Conservation (phyloP, 2,797 vertebrate species). For the Syngnathus acus region DNA sequence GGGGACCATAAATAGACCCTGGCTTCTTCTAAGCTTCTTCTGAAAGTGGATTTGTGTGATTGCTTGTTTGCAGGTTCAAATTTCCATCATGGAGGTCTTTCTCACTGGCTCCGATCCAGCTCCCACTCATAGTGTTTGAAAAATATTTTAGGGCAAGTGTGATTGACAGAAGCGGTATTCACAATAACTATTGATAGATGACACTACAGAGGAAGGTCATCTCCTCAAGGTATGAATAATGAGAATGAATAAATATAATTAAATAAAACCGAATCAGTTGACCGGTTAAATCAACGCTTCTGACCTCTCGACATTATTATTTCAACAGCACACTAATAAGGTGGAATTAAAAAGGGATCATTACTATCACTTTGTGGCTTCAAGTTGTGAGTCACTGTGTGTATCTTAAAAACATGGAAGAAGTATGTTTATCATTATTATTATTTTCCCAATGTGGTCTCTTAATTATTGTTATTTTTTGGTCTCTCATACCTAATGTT, state of each 20-base stretch:
- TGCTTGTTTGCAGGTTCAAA: constrained; percentile 21
- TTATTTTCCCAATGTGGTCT: too few relatives aligned
- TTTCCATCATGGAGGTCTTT: constrained; percentile 17
- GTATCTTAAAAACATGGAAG: not conserved
- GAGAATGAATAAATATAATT: constrained; percentile 16
- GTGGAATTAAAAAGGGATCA: constrained; percentile 6
- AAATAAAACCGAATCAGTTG: constrained; percentile 15
- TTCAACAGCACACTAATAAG: constrained; percentile 24
- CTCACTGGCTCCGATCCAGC: not conserved
- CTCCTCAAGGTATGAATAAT: constrained; percentile 27
- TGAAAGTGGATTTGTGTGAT: constrained; percentile 32
- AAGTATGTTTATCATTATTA: too few relatives aligned
- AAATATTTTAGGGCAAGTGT: constrained; percentile 26
- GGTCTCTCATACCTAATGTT: too few relatives aligned
- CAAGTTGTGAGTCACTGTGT: not conserved
- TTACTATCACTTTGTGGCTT: not conserved
- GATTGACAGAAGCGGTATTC: not conserved
- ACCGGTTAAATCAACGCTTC: constrained; percentile 19
- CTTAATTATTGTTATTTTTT: too few relatives aligned
- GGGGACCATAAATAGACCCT: constrained; percentile 31
- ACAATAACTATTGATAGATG: constrained; percentile 38
- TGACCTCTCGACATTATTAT: constrained; percentile 12
- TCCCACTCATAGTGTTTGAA: constrained; percentile 1
- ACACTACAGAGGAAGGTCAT: constrained; percentile 34
- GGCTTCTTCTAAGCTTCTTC: constrained; percentile 12